A percentile compares a stretch with the other conserved stretches of the same genome.
Conservation (phyloP, 2,113 vertebrate genomes). For the Cryptoleucopteryx plumbea region DNA sequence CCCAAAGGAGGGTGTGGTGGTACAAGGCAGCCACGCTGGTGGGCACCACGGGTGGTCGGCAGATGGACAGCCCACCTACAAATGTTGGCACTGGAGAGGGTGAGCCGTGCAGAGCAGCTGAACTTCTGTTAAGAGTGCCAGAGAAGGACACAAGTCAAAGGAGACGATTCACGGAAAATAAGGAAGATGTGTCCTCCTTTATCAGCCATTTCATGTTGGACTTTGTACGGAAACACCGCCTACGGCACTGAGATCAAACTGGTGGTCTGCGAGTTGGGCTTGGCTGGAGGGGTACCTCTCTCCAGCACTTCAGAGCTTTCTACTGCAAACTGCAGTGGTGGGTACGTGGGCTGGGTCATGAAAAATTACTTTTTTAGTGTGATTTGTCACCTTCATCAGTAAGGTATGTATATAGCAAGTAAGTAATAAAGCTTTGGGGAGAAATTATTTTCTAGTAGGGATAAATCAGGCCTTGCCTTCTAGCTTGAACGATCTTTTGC, state of each 20-base stretch:
- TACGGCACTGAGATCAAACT: not conserved
- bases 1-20: not conserved
- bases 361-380: not conserved
- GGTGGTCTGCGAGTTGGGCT: not conserved
- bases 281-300: not conserved
- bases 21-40: not conserved
- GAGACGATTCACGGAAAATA: not conserved
- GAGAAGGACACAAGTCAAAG: not conserved
- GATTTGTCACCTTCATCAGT: not conserved
- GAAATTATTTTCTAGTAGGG: not conserved
- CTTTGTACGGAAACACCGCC: not conserved
- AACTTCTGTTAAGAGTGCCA: not conserved
- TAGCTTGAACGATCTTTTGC: not conserved
- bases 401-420: not conserved
- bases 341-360: not conserved
- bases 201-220: not conserved
- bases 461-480: not conserved
- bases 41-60: not conserved
- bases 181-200: not conserved
- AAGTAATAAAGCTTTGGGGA: not conserved
- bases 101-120: not conserved
- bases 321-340: not conserved
- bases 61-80: not conserved
- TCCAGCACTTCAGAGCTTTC: not conserved
- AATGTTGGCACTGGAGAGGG: not conserved